phyloP scores from a whole-genome alignment of 2,888 invertebrate species.

The Camptogramma bilineatum region DNA sequence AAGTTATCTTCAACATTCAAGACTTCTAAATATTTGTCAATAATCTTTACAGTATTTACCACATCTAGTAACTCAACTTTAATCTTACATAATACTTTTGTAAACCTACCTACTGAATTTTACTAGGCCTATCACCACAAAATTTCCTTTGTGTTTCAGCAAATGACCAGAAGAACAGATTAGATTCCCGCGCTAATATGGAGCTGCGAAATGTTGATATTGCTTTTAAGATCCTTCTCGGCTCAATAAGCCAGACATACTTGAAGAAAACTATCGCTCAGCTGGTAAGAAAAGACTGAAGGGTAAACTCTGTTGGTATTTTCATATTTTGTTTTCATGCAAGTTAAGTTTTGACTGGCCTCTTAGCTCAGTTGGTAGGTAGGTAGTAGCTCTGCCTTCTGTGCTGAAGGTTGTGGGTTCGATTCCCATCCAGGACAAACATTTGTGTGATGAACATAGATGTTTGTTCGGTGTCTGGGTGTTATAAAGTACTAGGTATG shows the following conservation, averaged over 20 bases:
- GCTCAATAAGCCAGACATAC: conserved; percentile 58
- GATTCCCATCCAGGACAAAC: too few species aligned
- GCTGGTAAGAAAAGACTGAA: conserved; percentile 58
- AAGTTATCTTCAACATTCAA: conserved; percentile 26
- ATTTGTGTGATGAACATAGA: too few species aligned
- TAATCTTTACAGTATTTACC: not conserved
- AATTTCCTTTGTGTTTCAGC: conserved; percentile 53
- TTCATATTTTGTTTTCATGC: too few species aligned
- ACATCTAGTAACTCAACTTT: not conserved
- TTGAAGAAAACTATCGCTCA: conserved; percentile 73
- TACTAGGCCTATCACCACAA: not conserved
- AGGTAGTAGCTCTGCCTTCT: too few species aligned
- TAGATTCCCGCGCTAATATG: conserved; percentile 62
- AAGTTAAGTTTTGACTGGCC: too few species aligned
- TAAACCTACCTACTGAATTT: not conserved
- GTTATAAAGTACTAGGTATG: too few species aligned
- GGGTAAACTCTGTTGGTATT: not conserved
- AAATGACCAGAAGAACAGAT: conserved; percentile 63
- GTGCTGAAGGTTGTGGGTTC: too few species aligned
- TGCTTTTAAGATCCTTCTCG: conserved; percentile 69
- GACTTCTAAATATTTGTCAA: not conserved
- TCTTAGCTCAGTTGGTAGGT: too few species aligned
- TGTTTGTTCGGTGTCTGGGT: too few species aligned
- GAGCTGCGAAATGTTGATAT: conserved; percentile 67
- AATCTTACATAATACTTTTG: not conserved